Evolutionary conservation across 2,888 invertebrate genomes (phyloP), one percentile per base, ranked within the genome.

Genomic region (Phorcus lineatus): DNA sequence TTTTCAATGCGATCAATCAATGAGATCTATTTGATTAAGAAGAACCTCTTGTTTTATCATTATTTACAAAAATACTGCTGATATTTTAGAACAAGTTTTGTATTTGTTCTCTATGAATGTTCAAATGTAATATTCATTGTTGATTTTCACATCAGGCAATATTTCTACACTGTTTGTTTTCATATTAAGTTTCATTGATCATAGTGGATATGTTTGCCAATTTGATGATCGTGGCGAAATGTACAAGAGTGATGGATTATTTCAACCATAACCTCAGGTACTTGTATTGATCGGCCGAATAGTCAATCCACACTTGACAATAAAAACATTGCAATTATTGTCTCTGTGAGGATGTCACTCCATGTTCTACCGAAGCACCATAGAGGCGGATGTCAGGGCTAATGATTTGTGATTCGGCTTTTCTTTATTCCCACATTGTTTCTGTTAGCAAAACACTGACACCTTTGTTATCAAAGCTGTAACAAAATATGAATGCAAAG

Each of bases 281-380:
- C 28, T 36, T 40, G 36, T 70, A 70, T 70, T 70, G 70, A 70
- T 70, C 24, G 16, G 19, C 36, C 9, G 19, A 9, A 36, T 36
- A 19, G 19, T 31, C n/a, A 70, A 70, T 70, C 70, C 70, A 70
- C 36, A 70, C 70, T 36, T 70, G 36, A 31, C 70, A 19, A 70
- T 70, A 40, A 70, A 70, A 70, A 70, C 70, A 70, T 16, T 11
- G 70, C 36, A 70, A 70, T 70, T 70, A 70, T 70, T 70, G 70
- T 70, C 36, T 36, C 40, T 31, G 40, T 40, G n/a, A 31, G 40
- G 22, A 36, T 36, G 11, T 36, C 28, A 36, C 36, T 19, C 70
- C 36, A 19, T 31, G 28, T 70, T 19, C 11, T 19, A 62, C 28
- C 62, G 24, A 62, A 28, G 28, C 28, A 70, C 70, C 40, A 36